phyloP scores from a whole-genome alignment of 2,113 vertebrate species.

The Leucoraja erinaceus region DNA sequence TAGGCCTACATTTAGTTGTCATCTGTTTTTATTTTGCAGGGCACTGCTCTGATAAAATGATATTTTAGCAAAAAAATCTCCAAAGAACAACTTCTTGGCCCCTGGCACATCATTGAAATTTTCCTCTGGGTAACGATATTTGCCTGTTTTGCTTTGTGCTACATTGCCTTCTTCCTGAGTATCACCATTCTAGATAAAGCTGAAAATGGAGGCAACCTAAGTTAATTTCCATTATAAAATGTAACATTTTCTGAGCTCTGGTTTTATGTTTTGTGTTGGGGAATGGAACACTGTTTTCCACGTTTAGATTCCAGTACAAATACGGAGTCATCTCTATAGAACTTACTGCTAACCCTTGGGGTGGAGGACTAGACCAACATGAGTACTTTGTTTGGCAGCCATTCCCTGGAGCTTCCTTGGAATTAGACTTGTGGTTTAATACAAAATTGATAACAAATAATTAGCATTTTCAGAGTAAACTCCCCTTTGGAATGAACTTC shows the following conservation, averaged over 20 bases:
- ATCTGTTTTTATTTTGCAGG: constrained; percentile 15
- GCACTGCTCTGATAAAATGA: neutral
- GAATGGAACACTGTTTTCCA: neutral
- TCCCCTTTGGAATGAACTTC: neutral
- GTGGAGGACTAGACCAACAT: neutral
- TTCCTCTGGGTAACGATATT: neutral
- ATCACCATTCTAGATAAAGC: neutral
- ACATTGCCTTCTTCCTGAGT: neutral
- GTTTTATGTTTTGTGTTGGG: neutral
- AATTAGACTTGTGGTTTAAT: neutral
- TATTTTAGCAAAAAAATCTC: neutral
- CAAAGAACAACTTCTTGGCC: neutral
- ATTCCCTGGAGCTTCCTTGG: neutral
- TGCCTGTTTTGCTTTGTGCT: neutral
- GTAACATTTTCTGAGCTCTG: neutral
- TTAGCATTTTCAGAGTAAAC: neutral
- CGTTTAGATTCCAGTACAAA: neutral
- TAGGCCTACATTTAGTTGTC: neutral
- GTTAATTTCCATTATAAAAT: neutral
- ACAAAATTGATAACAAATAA: neutral
- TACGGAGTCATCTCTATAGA: neutral
- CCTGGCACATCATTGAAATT: neutral
- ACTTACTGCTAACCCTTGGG: neutral
- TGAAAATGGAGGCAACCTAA: neutral
- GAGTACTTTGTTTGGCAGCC: neutral